Evolutionary conservation across 2,888 invertebrate species (phyloP).

Genomic region (Nephrotoma guestfalica): DNA sequence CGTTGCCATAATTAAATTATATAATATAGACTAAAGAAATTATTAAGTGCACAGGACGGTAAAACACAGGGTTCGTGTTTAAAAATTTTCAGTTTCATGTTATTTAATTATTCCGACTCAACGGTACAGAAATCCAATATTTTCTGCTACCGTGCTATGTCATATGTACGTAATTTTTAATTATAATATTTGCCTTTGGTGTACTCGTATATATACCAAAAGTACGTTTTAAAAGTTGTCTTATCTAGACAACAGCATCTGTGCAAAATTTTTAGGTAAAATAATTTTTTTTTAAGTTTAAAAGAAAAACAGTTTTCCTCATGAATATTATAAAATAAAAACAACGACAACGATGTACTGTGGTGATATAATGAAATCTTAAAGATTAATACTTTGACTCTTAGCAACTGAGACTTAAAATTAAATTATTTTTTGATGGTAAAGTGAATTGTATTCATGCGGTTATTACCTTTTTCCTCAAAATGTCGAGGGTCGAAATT

Average conservation of each 20-base stretch:
- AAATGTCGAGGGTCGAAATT: too few species aligned
- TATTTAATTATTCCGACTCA: background rate
- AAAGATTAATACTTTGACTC: background rate
- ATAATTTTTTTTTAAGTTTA: background rate
- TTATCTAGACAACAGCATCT: background rate
- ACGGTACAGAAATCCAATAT: background rate
- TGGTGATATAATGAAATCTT: background rate
- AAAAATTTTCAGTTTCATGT: background rate
- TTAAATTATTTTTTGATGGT: background rate
- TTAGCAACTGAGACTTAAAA: background rate
- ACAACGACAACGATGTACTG: background rate
- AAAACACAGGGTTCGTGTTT: background rate
- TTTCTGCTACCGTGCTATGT: background rate
- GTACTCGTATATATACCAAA: background rate
- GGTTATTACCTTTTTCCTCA: too few species aligned
- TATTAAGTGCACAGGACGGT: background rate
- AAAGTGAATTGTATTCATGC: background rate
- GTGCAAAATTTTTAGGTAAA: background rate
- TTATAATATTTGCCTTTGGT: background rate
- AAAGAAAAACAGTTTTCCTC: background rate
- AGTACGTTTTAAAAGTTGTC: background rate
- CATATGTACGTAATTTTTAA: background rate
- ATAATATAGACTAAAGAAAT: too few species aligned
- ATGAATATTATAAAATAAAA: background rate
- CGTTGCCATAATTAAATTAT: too few species aligned